phyloP scores from a whole-genome alignment of 2,888 invertebrate genomes.

The Phortica magna region DNA sequence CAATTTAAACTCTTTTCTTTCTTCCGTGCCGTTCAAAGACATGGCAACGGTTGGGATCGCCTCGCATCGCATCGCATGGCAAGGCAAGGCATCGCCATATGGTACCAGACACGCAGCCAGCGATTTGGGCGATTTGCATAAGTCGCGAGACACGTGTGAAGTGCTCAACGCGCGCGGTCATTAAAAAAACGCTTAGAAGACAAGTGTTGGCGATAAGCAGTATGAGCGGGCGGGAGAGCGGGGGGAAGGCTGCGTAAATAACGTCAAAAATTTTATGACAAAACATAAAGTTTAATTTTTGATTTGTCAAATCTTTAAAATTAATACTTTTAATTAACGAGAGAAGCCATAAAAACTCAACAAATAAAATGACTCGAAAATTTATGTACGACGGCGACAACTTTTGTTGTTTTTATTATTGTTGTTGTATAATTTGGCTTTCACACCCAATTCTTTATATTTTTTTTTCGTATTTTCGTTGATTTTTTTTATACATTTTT shows the following conservation, averaged over 20 bases:
- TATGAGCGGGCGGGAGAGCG: constrained; percentile 46
- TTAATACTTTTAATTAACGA: constrained; percentile 35
- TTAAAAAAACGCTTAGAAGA: not conserved
- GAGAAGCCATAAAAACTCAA: constrained; percentile 24
- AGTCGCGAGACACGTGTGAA: constrained; percentile 20
- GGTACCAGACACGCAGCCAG: constrained; percentile 16
- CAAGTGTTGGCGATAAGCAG: constrained; percentile 34
- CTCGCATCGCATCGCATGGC: too few species aligned
- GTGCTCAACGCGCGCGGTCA: not conserved
- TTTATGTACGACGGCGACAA: constrained; percentile 13
- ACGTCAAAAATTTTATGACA: constrained; percentile 28
- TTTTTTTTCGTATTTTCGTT: constrained; percentile 4
- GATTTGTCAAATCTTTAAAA: constrained; percentile 30
- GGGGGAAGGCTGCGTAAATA: constrained; percentile 35
- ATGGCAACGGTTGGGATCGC: too few species aligned
- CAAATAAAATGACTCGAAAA: constrained; percentile 28
- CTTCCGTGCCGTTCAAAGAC: too few species aligned
- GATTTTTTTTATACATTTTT: not conserved
- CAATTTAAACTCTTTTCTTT: too few species aligned
- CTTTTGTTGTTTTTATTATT: constrained; percentile 39
- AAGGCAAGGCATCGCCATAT: not conserved
- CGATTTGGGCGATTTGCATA: constrained; percentile 24
- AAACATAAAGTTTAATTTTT: constrained; percentile 33
- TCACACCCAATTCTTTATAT: not conserved
- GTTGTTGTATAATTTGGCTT: constrained; percentile 45